Evolutionary conservation across 1,140 invertebrate genomes (phyloP), one percentile per base, ranked within the genome.

Genomic region (Scaptomyza montana): DNA sequence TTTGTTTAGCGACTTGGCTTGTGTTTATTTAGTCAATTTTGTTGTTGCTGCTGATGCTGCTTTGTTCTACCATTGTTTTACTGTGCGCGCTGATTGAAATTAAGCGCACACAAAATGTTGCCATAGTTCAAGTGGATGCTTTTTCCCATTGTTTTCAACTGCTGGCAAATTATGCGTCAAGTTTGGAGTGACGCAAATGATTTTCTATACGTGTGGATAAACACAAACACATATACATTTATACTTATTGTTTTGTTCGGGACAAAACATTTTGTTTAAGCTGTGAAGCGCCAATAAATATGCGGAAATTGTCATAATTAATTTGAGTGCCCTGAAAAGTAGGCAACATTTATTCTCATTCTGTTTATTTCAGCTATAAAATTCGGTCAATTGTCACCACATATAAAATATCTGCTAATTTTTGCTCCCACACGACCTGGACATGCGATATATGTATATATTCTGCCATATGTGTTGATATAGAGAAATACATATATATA

Each of bases 41-140:
- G 33, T n/a, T 51, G 10, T 39, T 28, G 33, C 56, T 36, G 53
- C 5, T 7, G 30, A 7, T 45, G 53, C 13, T 28, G 46, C 50
- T 67, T 41, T 73, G 6, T 39, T 51, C 9, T 5, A 36, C 28
- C 53, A 57, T 74, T 74, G 62, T 72, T 67, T 39, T 41, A 43
- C 39, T 4, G 2, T 30, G 50, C 30, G 47, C 51, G 46, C 51
- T 75, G 70, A 77, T 77, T 77, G 74, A 77, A 77, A 74, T 77
- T 74, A 55, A 74, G 64, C 56, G 55, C 13, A 55, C 39, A 13
- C 67, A 45, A 74, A 67, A 61, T 62, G 45, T 59, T 56, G 46
- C 51, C 59, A 54, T 55, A 74, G 71, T 65, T 74, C 50, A 77
- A 77, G 75, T 63, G 64, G 16, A 13, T 12, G 16, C 28, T 16